Conservation (phyloP, 92 coral and sea anemone species). For the Phenganax marumi region DNA sequence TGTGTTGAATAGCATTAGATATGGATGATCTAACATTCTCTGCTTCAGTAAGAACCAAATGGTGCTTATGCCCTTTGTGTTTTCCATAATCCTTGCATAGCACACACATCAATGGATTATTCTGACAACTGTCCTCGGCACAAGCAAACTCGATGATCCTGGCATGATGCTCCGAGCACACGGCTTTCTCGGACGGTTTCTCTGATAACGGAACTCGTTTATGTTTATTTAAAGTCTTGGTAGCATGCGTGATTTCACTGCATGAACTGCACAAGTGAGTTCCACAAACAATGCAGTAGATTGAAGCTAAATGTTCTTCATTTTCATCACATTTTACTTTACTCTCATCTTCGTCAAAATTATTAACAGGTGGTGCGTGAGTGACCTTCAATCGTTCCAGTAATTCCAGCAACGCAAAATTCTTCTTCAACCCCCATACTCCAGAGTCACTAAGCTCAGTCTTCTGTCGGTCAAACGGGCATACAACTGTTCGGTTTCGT, state of each 20-base stretch:
- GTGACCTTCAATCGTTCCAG: conserved; percentile 79
- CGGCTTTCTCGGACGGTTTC: conserved; percentile 85
- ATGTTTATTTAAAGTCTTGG: conserved; percentile 86
- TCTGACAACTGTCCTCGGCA: conserved; percentile 83
- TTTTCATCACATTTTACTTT: conserved; percentile 90
- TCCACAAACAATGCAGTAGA: conserved; percentile 86
- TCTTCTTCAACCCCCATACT: conserved; percentile 97
- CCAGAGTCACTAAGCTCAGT: conserved; percentile 98
- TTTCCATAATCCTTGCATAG: conserved; percentile 97
- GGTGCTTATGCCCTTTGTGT: conserved; percentile 94
- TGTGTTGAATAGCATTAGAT: conserved; percentile 90
- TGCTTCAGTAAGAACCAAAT: conserved; percentile 84
- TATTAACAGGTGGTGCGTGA: conserved; percentile 63
- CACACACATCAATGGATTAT: conserved; percentile 89
- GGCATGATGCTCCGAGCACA: conserved; percentile 79
- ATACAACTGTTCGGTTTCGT: conserved; percentile 70
- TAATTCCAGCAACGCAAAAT: conserved; percentile 90
- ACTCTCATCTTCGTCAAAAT: conserved; percentile 64
- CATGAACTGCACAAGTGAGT: conserved; percentile 80
- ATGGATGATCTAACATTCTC: conserved; percentile 87
- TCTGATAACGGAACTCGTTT: conserved; percentile 90
- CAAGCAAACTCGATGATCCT: conserved; percentile 96
- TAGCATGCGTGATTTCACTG: conserved; percentile 85
- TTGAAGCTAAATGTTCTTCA: conserved; percentile 84
- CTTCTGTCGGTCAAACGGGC: conserved; percentile 96